These are phyloP conservation scores for Hyla sarda DNA, from an alignment of 2,113 vertebrate species.

Conservation along the genomic window DNA sequence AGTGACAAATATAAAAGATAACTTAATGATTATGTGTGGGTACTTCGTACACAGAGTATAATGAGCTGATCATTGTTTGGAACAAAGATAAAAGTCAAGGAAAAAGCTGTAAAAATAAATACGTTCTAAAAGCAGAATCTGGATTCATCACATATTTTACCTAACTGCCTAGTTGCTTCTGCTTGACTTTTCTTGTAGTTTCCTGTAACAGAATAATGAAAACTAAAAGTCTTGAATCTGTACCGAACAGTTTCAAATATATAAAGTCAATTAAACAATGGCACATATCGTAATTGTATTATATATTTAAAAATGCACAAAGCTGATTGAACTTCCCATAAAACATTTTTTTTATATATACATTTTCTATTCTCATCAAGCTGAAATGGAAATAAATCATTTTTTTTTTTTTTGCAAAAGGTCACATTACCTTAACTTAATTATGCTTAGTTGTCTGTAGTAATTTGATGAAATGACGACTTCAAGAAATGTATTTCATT, in stretches of 20 bases:
- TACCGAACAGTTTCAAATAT: background rate
- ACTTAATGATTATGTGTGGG: constrained; percentile 34
- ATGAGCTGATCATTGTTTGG: constrained; percentile 19
- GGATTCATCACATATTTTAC: background rate
- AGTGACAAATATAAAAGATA: constrained; percentile 41
- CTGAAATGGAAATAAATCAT: background rate
- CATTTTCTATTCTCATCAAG: background rate
- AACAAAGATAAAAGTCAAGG: constrained; percentile 26
- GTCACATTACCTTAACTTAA: background rate
- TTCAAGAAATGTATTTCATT: background rate
- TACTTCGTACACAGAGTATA: constrained; percentile 2
- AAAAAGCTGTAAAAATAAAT: constrained; percentile 16
- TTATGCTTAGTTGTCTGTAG: background rate
- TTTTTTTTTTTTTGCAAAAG: background rate
- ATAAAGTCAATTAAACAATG: background rate
- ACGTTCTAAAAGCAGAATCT: background rate
- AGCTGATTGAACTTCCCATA: background rate
- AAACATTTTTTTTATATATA: background rate
- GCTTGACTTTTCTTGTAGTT: background rate
- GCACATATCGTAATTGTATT: background rate
- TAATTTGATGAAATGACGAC: background rate
- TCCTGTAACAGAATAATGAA: background rate
- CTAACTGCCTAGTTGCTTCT: background rate
- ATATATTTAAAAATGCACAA: background rate
- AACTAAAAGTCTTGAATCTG: background rate